These are phyloP conservation scores for Temnothorax ravouxi DNA, from an alignment of 2,888 invertebrate genomes.

Conservation along the genomic window DNA sequence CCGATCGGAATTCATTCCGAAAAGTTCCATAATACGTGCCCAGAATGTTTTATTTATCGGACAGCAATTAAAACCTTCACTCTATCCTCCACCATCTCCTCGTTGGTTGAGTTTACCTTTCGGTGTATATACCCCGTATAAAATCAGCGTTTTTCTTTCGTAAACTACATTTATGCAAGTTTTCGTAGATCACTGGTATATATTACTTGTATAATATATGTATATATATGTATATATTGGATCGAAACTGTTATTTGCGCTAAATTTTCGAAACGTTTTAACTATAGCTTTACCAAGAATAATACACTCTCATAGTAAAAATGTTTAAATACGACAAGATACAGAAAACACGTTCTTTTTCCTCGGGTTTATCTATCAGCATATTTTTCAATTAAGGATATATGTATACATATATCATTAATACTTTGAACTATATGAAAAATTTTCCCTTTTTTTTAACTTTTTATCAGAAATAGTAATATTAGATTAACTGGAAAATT, in stretches of 20 bases:
- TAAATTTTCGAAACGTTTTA: too few relatives aligned
- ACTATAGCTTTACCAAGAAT: too few relatives aligned
- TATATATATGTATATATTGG: too few relatives aligned
- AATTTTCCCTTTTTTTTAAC: neutral
- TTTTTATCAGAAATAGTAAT: neutral
- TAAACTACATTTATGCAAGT: neutral
- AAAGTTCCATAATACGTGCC: too few relatives aligned
- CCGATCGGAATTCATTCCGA: too few relatives aligned
- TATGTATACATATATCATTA: neutral
- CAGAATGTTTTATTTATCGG: neutral
- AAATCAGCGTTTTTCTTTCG: neutral
- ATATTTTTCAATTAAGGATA: neutral
- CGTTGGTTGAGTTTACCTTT: neutral
- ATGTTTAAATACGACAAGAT: neutral
- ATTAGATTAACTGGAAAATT: neutral
- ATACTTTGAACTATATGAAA: neutral
- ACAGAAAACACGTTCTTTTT: neutral
- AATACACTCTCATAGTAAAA: neutral
- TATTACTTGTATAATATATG: too few relatives aligned
- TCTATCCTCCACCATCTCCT: neutral
- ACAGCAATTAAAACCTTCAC: neutral
- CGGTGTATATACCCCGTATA: neutral
- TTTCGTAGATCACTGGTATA: neutral
- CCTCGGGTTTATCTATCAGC: neutral
- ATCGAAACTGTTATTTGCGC: too few relatives aligned